A percentile compares a stretch with the other conserved stretches of the same genome.
Evolutionary conservation across 2,888 invertebrate genomes (phyloP).

Genomic region (Megaustenia siamemsis): DNA sequence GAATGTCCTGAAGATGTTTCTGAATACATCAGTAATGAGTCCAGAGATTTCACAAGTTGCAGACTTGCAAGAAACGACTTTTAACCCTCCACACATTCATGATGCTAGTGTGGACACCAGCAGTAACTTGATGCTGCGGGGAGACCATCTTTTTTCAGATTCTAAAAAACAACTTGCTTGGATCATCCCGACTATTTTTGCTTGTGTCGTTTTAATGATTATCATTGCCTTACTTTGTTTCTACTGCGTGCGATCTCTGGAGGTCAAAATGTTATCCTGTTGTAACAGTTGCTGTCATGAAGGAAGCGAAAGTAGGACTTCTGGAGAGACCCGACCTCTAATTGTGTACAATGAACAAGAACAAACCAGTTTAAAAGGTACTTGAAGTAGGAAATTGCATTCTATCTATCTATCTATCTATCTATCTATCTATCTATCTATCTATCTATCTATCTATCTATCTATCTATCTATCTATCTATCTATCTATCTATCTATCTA

Average conservation of each 20-base stretch:
- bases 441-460: conserved; percentile 1
- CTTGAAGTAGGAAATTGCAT: neutral
- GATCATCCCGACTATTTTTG: conserved; percentile 40
- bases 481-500: neutral
- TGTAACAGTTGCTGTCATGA: conserved; percentile 36
- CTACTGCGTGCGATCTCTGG: conserved; percentile 31
- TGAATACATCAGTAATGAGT: neutral
- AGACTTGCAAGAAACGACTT: neutral
- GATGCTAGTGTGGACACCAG: neutral
- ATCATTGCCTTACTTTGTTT: conserved; percentile 10
- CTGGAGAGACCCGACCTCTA: neutral
- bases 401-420: conserved; percentile 1
- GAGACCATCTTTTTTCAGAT: neutral
- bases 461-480: conserved; percentile 1
- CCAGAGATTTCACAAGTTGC: neutral
- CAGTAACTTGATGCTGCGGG: neutral
- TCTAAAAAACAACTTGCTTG: conserved; percentile 28
- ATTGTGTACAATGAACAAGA: neutral
- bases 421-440: conserved; percentile 1
- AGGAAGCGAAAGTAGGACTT: neutral
- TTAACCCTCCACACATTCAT: neutral
- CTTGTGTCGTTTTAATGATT: neutral
- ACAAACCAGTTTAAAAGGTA: conserved; percentile 28
- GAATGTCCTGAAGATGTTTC: neutral
- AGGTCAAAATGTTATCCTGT: conserved; percentile 13